Evolutionary conservation across 2,888 invertebrate species (phyloP).

Genomic region (Sinhomidia bicolor): DNA sequence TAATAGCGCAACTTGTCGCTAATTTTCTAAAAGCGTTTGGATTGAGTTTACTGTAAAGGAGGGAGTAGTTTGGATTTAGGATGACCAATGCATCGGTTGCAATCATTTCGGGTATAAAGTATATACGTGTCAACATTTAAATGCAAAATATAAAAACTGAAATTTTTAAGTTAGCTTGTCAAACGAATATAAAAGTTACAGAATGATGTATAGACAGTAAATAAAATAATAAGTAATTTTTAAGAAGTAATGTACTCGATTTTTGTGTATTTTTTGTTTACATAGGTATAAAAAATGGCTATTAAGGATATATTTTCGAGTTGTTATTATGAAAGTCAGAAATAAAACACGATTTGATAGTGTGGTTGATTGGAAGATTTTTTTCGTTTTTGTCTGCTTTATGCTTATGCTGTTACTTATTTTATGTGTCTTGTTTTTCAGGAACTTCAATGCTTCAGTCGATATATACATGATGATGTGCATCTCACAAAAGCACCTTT

Average conservation of each 20-base stretch:
- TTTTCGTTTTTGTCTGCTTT: too few relatives aligned
- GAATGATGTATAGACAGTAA: too few relatives aligned
- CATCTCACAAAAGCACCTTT: too few relatives aligned
- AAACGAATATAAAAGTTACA: constrained; percentile 11
- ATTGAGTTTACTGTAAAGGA: not conserved
- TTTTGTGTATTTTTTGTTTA: constrained; percentile 11
- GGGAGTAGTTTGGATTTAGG: not conserved
- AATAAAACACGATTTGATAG: constrained; percentile 34
- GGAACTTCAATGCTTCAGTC: too few relatives aligned
- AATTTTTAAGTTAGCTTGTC: constrained; percentile 72
- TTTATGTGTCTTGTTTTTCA: too few relatives aligned
- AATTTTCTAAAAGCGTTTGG: not conserved
- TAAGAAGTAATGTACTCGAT: not conserved
- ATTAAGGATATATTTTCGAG: constrained; percentile 37
- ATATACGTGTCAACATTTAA: constrained; percentile 63
- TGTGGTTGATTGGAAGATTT: not conserved
- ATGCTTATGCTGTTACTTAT: too few relatives aligned
- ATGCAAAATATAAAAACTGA: constrained; percentile 68
- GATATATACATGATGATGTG: too few relatives aligned
- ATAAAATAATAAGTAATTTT: not conserved
- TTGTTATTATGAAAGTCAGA: constrained; percentile 7
- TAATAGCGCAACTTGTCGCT: not conserved
- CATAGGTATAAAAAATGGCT: not conserved
- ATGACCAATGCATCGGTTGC: constrained; percentile 44
- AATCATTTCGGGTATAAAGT: constrained; percentile 59